These are phyloP conservation scores for Harpegnathos saltator DNA, from an alignment of 1,140 invertebrate species.

Conservation along the genomic window DNA sequence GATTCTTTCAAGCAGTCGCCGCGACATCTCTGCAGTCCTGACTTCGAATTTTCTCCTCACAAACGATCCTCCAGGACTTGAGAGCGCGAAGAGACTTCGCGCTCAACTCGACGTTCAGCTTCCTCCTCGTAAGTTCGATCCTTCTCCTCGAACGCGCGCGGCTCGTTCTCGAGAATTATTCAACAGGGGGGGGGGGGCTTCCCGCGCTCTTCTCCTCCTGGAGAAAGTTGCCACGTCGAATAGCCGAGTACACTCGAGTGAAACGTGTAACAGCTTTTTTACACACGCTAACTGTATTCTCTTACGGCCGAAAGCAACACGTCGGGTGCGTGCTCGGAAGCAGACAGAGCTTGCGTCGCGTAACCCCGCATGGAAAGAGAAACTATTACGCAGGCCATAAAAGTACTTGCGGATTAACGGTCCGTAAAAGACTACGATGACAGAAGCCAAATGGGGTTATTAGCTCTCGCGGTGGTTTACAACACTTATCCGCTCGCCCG, in stretches of 20 bases:
- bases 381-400: slow-evolving; percentile 65
- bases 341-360: neutral
- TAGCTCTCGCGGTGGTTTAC: slow-evolving; percentile 55
- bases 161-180: too few species aligned
- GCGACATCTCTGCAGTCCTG: too few species aligned
- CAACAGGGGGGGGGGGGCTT: too few species aligned
- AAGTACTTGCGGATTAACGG: slow-evolving; percentile 55
- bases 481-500: slow-evolving; percentile 66
- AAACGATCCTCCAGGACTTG: too few species aligned
- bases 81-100: too few species aligned
- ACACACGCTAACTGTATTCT: neutral
- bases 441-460: slow-evolving; percentile 59
- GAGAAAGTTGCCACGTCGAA: too few species aligned
- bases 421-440: slow-evolving; percentile 56
- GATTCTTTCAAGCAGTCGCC: too few species aligned
- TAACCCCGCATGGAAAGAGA: slow-evolving; percentile 13
- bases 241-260: neutral
- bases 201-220: too few species aligned
- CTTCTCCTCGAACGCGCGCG: too few species aligned
- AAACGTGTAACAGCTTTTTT: neutral
- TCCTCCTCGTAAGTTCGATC: too few species aligned
- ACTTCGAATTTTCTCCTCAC: too few species aligned
- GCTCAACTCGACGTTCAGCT: too few species aligned
- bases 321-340: neutral
- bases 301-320: neutral